A percentile compares a stretch with the other conserved stretches of the same genome.
Conservation (phyloP, 2,797 vertebrate genomes). For the Betta splendens region DNA sequence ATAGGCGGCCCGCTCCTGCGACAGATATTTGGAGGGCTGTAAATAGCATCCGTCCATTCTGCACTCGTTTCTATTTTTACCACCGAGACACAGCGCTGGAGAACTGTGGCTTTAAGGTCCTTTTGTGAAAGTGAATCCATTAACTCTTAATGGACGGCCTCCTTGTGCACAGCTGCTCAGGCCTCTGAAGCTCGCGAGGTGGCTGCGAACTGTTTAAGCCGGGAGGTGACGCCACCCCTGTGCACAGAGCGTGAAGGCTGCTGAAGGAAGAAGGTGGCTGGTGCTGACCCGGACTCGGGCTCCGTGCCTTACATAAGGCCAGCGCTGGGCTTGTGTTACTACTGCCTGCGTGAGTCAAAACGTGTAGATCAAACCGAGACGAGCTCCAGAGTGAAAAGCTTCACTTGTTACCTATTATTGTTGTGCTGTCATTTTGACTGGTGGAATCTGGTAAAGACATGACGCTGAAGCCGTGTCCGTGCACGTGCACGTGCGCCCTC, state of each 20-base stretch:
- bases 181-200: constrained; percentile 56
- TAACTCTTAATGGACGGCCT: constrained; percentile 81
- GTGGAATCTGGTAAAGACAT: constrained; percentile 1
- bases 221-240: constrained; percentile 41
- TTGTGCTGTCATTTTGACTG: not conserved
- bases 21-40: constrained; percentile 80
- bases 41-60: constrained; percentile 81
- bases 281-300: constrained; percentile 55
- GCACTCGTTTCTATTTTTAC: constrained; percentile 84
- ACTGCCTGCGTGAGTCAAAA: constrained; percentile 17
- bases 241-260: constrained; percentile 39
- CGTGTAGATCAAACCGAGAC: constrained; percentile 1
- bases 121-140: constrained; percentile 85
- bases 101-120: constrained; percentile 83
- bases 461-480: too few species aligned
- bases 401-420: not conserved
- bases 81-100: constrained; percentile 69
- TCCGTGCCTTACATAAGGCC: constrained; percentile 54
- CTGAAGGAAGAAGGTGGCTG: constrained; percentile 48
- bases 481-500: not conserved
- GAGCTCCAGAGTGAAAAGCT: not conserved
- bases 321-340: constrained; percentile 8
- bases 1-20: constrained; percentile 69
- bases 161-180: constrained; percentile 66
- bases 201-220: constrained; percentile 53